Conservation (phyloP, 2,797 vertebrate genomes). For the Simalia tracyae region DNA sequence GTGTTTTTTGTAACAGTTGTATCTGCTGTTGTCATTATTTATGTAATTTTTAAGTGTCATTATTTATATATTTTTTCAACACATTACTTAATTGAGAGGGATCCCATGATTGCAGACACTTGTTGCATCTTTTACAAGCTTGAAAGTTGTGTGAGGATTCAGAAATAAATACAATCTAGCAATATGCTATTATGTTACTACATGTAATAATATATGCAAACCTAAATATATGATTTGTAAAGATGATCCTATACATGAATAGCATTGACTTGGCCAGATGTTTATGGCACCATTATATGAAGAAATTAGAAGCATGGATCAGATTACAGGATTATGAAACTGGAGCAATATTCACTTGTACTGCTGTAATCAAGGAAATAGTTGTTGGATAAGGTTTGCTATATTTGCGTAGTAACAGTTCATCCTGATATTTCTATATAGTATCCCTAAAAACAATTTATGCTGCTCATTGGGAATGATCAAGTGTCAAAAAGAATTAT, state of each 20-base stretch:
- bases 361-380: not conserved
- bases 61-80: not conserved
- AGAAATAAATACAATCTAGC: not conserved
- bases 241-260: not conserved
- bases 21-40: not conserved
- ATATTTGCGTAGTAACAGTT: not conserved
- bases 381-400: not conserved
- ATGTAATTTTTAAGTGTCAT: not conserved
- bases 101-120: not conserved
- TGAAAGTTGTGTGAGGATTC: not conserved
- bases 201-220: not conserved
- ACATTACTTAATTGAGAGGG: not conserved
- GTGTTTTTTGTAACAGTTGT: not conserved
- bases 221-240: not conserved
- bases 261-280: not conserved
- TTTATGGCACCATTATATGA: not conserved
- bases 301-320: not conserved
- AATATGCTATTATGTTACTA: not conserved
- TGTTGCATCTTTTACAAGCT: not conserved
- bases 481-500: not conserved
- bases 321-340: not conserved
- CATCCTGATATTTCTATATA: not conserved
- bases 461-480: not conserved
- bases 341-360: not conserved
- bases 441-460: not conserved